These are phyloP conservation scores for Melanotaenia pygmaea DNA, from an alignment of 2,797 vertebrate genomes.

Conservation along the genomic window DNA sequence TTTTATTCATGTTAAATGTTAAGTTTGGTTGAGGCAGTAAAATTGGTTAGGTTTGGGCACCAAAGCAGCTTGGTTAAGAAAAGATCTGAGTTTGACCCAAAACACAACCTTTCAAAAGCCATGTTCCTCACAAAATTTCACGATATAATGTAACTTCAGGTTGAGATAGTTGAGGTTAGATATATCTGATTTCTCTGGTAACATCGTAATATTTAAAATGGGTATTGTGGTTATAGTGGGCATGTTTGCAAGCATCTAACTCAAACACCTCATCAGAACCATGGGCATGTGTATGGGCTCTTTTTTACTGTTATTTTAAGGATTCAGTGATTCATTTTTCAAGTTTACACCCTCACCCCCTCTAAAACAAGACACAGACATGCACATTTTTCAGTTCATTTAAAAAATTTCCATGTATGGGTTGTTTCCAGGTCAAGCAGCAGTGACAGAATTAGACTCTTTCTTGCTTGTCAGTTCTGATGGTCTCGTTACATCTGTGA, in stretches of 20 bases:
- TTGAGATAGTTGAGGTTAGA: not conserved
- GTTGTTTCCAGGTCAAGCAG: conserved; percentile 75
- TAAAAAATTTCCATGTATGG: conserved; percentile 42
- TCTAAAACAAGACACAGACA: conserved; percentile 8
- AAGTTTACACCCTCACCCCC: not conserved
- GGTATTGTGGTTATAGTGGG: not conserved
- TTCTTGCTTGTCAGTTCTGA: conserved; percentile 54
- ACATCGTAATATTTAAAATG: not conserved
- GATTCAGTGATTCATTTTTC: not conserved
- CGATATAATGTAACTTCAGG: not conserved
- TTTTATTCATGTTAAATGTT: not conserved
- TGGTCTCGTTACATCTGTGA: conserved; percentile 55
- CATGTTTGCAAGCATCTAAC: not conserved
- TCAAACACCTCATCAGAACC: not conserved
- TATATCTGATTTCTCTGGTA: not conserved
- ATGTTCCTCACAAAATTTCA: no score
- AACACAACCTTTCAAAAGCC: no score
- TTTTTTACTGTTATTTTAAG: not conserved
- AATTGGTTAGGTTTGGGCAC: not conserved
- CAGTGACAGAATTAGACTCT: conserved; percentile 69
- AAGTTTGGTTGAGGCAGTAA: not conserved
- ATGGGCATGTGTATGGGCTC: not conserved
- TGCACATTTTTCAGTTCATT: conserved; percentile 45
- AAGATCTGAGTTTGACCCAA: no score
- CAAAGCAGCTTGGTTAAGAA: not conserved